phyloP scores from a whole-genome alignment of 2,797 vertebrate species.

The Pteropus rufus region DNA sequence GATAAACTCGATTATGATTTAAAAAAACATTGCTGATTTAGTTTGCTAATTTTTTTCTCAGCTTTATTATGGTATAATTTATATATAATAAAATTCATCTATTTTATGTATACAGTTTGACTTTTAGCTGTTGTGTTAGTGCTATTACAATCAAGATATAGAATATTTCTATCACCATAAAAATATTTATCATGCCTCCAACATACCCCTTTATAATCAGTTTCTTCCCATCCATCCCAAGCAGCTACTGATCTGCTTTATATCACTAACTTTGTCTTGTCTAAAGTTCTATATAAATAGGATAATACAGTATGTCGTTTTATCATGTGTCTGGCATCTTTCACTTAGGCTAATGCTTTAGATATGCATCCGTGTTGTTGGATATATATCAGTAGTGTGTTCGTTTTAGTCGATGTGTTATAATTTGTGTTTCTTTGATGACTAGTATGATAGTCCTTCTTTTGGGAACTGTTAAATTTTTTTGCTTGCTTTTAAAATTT shows the following conservation, averaged over 20 bases:
- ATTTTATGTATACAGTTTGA: background rate
- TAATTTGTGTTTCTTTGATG: background rate
- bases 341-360: conserved; percentile 2
- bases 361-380: background rate
- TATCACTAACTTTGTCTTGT: background rate
- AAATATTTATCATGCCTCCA: background rate
- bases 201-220: background rate
- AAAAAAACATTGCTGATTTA: background rate
- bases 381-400: background rate
- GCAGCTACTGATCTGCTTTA: background rate
- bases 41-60: background rate
- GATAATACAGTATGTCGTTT: background rate
- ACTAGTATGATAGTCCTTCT: background rate
- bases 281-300: background rate
- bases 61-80: background rate
- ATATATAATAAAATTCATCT: background rate
- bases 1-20: background rate
- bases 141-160: background rate
- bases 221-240: background rate
- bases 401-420: background rate
- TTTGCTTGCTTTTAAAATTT: background rate
- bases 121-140: background rate
- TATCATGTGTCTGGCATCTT: background rate
- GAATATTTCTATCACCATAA: background rate
- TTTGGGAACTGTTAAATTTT: background rate